These are phyloP conservation scores for Micronycteris hirsuta DNA, from an alignment of 2,113 vertebrate genomes.

Conservation along the genomic window DNA sequence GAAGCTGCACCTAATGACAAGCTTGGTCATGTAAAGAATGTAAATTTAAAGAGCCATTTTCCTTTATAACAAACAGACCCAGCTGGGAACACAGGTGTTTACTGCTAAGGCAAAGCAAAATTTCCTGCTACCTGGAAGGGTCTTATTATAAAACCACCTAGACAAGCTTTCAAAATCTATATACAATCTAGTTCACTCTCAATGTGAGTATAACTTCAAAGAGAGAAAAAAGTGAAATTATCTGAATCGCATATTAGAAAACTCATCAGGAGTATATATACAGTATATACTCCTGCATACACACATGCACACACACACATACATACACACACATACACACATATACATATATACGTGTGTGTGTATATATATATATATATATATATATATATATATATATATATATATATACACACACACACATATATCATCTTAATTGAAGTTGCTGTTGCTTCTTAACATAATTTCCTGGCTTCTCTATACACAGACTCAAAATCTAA, in stretches of 20 bases:
- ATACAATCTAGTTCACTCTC: slow-evolving; percentile 48
- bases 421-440: slow-evolving; percentile 18
- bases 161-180: slow-evolving; percentile 59
- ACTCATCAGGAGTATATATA: slow-evolving; percentile 30
- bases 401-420: too few species aligned
- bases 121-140: slow-evolving; percentile 74
- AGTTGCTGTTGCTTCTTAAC: slow-evolving; percentile 46
- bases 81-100: slow-evolving; percentile 83
- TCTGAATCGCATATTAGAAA: slow-evolving; percentile 27
- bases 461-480: slow-evolving; percentile 22
- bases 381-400: too few species aligned
- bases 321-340: too few species aligned
- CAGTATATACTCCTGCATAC: too few species aligned
- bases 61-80: slow-evolving; percentile 78
- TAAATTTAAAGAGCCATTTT: slow-evolving; percentile 79
- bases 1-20: slow-evolving; percentile 73
- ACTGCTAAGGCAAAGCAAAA: slow-evolving; percentile 66
- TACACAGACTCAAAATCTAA: not conserved
- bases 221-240: not conserved
- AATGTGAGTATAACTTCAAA: slow-evolving; percentile 18
- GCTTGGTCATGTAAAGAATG: slow-evolving; percentile 73
- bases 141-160: slow-evolving; percentile 77
- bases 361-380: too few species aligned
- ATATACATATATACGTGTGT: too few species aligned
- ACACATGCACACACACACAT: too few species aligned